Evolutionary conservation across 2,113 vertebrate species (phyloP).

Genomic region (Daphoenositta chrysoptera): DNA sequence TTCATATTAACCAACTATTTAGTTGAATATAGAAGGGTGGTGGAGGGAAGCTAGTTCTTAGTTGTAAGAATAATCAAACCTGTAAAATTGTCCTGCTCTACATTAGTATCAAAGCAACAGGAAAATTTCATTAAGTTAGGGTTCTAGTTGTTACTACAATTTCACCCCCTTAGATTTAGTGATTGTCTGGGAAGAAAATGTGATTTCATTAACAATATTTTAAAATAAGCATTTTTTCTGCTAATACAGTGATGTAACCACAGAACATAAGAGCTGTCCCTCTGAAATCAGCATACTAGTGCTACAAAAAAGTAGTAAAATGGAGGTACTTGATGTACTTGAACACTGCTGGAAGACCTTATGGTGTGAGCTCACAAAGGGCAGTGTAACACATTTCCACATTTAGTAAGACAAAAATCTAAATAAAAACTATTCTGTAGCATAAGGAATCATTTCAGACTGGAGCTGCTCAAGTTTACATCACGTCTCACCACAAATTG

Average conservation of each 20-base stretch:
- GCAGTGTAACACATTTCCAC: background rate
- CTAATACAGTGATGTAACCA: background rate
- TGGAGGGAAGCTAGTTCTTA: background rate
- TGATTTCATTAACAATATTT: background rate
- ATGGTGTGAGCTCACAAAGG: background rate
- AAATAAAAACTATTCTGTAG: background rate
- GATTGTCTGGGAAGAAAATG: background rate
- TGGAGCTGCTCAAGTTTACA: background rate
- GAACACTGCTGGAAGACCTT: background rate
- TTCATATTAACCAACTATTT: background rate
- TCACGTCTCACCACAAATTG: background rate
- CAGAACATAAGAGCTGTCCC: background rate
- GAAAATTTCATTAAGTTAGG: background rate
- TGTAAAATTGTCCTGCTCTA: constrained; percentile 6
- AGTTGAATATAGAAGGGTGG: background rate
- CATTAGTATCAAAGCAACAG: background rate
- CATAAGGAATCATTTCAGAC: background rate
- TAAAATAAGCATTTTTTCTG: background rate
- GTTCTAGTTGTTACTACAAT: background rate
- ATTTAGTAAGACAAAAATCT: background rate
- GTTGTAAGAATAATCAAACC: constrained; percentile 19
- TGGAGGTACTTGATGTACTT: background rate
- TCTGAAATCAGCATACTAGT: background rate
- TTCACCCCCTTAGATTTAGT: background rate
- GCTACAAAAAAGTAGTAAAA: background rate